Evolutionary conservation across 1,140 invertebrate genomes (phyloP).

Genomic region (Wasmannia auropunctata): DNA sequence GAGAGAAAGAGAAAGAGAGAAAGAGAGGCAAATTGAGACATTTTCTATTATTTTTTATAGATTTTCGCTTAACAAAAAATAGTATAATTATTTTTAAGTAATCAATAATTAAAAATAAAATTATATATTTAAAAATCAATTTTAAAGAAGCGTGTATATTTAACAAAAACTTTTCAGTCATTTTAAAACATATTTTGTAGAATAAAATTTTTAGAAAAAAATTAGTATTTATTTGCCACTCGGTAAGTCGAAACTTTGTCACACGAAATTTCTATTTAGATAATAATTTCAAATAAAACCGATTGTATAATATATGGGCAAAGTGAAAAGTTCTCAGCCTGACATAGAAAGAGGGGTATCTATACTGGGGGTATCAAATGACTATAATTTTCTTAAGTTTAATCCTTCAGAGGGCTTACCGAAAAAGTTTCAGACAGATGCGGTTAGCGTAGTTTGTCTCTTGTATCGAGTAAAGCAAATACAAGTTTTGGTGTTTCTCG

Average conservation of each 20-base stretch:
- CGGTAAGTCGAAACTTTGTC: neutral
- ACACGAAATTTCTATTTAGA: neutral
- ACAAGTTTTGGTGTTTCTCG: no score
- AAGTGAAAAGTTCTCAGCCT: no score
- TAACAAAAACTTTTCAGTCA: neutral
- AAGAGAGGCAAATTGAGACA: conserved; percentile 40
- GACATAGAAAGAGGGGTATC: no score
- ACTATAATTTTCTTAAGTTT: no score
- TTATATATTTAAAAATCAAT: neutral
- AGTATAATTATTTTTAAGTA: neutral
- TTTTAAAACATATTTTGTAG: neutral
- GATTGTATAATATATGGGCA: no score
- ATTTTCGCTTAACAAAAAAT: neutral
- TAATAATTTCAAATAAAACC: neutral
- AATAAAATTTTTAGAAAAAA: neutral
- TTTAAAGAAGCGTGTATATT: neutral
- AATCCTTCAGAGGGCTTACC: no score
- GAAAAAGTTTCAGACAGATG: no score
- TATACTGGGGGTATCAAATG: no score
- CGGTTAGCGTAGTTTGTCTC: no score
- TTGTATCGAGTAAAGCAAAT: no score
- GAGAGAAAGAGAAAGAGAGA: no score
- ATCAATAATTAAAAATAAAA: neutral
- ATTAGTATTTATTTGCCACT: conserved; percentile 1
- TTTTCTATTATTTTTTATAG: neutral